These are phyloP conservation scores for Centropyge bicolor DNA, from an alignment of 2,797 vertebrate genomes.

Conservation along the genomic window DNA sequence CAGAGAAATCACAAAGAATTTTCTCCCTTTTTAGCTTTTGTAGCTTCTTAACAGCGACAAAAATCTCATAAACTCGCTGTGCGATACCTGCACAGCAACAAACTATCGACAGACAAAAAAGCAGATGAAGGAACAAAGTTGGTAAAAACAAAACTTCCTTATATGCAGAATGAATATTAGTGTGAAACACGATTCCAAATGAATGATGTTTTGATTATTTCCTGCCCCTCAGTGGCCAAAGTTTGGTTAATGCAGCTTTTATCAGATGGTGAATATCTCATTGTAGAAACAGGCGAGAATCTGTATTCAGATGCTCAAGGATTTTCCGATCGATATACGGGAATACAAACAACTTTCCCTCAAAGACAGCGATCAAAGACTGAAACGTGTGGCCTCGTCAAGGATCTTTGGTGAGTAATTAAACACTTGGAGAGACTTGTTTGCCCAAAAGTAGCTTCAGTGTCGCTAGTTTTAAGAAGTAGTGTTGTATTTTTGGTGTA, in stretches of 20 bases:
- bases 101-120: not conserved
- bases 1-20: too few species aligned
- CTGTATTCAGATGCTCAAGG: constrained; percentile 16
- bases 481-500: not conserved
- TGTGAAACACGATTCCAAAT: not conserved
- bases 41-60: too few species aligned
- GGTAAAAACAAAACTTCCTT: too few species aligned
- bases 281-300: constrained; percentile 6
- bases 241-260: not conserved
- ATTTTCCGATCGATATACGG: constrained; percentile 1
- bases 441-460: not conserved
- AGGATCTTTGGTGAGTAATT: not conserved
- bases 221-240: not conserved
- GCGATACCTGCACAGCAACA: not conserved
- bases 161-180: too few species aligned
- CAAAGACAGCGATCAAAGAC: constrained; percentile 7
- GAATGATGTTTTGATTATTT: not conserved
- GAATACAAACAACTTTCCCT: constrained; percentile 13
- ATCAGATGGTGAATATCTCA: not conserved
- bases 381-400: not conserved
- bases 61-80: too few species aligned
- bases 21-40: too few species aligned
- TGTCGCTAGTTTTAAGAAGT: not conserved
- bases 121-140: too few species aligned
- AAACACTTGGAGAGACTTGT: not conserved